Percentiles rank a stretch among this genome's conserved stretches.
Evolutionary conservation across 2,888 invertebrate species (phyloP).

Genomic region (Nemapogon koenigi): DNA sequence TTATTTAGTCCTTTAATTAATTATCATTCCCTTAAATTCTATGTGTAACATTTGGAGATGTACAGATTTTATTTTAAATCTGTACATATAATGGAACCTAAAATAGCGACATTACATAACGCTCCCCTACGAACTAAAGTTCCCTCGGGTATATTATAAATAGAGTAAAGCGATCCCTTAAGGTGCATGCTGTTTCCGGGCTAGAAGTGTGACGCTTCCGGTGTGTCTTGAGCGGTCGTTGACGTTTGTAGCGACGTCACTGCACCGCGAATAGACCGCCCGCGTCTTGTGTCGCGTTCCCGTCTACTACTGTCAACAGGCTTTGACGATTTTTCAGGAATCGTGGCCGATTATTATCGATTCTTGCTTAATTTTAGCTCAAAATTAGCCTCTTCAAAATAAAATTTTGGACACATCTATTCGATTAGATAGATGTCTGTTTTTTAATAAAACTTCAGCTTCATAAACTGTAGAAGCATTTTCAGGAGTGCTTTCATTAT

Average conservation of each 20-base stretch:
- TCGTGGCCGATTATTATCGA: too few species aligned
- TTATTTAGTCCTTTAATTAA: too few species aligned
- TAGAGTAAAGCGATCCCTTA: constrained; percentile 51
- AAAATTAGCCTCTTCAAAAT: not conserved
- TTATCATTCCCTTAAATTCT: too few species aligned
- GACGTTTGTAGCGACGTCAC: constrained; percentile 30
- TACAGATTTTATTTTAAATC: too few species aligned
- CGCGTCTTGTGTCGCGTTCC: constrained; percentile 15
- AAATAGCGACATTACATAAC: constrained; percentile 45
- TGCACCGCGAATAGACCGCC: constrained; percentile 12
- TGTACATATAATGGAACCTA: too few species aligned
- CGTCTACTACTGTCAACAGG: not conserved
- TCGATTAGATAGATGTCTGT: not conserved
- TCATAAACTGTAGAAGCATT: too few species aligned
- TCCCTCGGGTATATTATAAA: constrained; percentile 30
- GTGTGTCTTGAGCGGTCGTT: constrained; percentile 58
- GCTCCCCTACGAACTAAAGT: constrained; percentile 23
- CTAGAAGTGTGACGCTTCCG: constrained; percentile 64
- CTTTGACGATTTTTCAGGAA: too few species aligned
- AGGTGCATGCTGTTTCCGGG: constrained; percentile 59
- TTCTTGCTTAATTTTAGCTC: not conserved
- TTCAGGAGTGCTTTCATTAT: too few species aligned
- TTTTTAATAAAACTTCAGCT: too few species aligned
- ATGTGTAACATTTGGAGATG: too few species aligned
- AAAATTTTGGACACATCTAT: not conserved